These are phyloP conservation scores for Myoxocephalus aenaeus DNA, from an alignment of 2,797 vertebrate genomes.

Conservation along the genomic window DNA sequence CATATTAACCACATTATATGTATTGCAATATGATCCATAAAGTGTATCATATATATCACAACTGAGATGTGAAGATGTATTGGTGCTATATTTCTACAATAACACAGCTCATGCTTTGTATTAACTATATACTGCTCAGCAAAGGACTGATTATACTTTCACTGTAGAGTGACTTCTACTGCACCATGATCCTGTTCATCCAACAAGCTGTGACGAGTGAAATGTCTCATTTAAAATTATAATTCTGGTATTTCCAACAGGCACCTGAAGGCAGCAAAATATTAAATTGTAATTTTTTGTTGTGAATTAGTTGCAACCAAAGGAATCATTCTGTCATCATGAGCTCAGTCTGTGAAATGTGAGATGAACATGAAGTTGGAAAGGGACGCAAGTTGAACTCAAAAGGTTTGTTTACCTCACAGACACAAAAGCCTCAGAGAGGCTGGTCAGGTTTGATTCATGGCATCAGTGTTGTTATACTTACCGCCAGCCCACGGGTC, in stretches of 20 bases:
- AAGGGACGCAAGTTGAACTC: not conserved
- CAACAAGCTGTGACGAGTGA: slow-evolving; percentile 30
- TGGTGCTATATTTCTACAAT: not conserved
- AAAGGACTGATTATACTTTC: slow-evolving; percentile 36
- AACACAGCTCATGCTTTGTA: slow-evolving; percentile 12
- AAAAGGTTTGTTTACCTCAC: slow-evolving; percentile 8
- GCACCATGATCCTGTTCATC: slow-evolving; percentile 27
- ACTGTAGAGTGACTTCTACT: slow-evolving; percentile 22
- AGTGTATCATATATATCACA: slow-evolving; percentile 27
- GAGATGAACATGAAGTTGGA: slow-evolving; percentile 1
- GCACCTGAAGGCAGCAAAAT: slow-evolving; percentile 43
- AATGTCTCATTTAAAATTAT: slow-evolving; percentile 77
- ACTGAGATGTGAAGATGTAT: slow-evolving; percentile 10
- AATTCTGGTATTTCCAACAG: slow-evolving; percentile 68
- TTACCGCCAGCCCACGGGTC: no score
- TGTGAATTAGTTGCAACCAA: slow-evolving; percentile 37
- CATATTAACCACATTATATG: slow-evolving; percentile 7
- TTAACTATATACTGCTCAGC: not conserved
- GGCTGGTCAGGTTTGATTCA: not conserved
- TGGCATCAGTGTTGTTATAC: not conserved
- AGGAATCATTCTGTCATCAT: not conserved
- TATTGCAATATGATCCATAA: slow-evolving; percentile 11
- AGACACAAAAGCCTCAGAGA: not conserved
- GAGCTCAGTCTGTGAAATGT: slow-evolving; percentile 24
- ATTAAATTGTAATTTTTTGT: slow-evolving; percentile 19